phyloP scores from a whole-genome alignment of 2,888 invertebrate genomes.

The Glomeris marginata region DNA sequence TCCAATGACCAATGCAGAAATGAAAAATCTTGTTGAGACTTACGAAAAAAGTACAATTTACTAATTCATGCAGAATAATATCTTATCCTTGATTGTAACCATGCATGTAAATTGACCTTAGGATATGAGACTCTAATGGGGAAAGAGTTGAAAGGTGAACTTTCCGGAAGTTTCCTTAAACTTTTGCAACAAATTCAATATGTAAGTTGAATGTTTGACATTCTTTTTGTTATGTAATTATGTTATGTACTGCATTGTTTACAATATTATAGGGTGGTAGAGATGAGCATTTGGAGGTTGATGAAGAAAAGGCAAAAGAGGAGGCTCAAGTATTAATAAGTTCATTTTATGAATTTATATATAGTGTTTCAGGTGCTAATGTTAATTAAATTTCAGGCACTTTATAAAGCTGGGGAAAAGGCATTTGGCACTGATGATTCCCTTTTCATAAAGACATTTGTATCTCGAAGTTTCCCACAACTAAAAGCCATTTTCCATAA shows the following conservation, averaged over 20 bases:
- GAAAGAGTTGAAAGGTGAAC: conserved; percentile 67
- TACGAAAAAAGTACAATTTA: no score
- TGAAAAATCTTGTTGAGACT: no score
- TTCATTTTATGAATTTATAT: background rate
- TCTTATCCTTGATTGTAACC: no score
- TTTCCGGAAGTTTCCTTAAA: conserved; percentile 80
- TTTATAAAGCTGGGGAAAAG: conserved; percentile 31
- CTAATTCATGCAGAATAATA: no score
- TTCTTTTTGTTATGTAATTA: conserved; percentile 8
- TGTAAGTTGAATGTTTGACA: conserved; percentile 30
- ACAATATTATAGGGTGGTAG: conserved; percentile 45
- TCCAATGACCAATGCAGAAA: no score
- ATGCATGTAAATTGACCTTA: conserved; percentile 31
- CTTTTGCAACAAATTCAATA: conserved; percentile 70
- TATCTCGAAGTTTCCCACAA: conserved; percentile 31
- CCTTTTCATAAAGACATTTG: conserved; percentile 27
- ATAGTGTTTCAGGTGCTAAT: background rate
- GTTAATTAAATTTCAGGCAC: conserved; percentile 4
- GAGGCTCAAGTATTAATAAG: conserved; percentile 49
- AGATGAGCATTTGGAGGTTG: conserved; percentile 59
- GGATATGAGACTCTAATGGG: conserved; percentile 66
- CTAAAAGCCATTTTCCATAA: conserved; percentile 28
- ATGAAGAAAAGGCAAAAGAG: conserved; percentile 51
- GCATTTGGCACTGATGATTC: conserved; percentile 30
- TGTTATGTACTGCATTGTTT: conserved; percentile 2